phyloP scores from a whole-genome alignment of 2,888 invertebrate species.

The Abrostola triplasia region DNA sequence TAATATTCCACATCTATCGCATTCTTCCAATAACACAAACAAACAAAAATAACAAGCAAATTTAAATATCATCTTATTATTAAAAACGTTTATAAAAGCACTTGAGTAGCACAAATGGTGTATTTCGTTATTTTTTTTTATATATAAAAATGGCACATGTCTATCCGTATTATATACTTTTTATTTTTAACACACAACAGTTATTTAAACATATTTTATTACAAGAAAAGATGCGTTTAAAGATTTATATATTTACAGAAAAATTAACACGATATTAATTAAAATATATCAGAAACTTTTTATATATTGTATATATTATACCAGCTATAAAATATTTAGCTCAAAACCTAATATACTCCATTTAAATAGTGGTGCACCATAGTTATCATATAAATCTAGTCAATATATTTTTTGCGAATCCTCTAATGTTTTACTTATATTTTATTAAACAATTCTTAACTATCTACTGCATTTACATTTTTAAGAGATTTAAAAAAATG shows the following conservation, averaged over 20 bases:
- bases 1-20: constrained; percentile 69
- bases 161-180: constrained; percentile 71
- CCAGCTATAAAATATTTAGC: constrained; percentile 59
- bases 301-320: constrained; percentile 49
- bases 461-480: constrained; percentile 76
- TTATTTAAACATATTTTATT: constrained; percentile 69
- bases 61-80: constrained; percentile 83
- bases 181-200: constrained; percentile 76
- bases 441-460: constrained; percentile 72
- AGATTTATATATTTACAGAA: constrained; percentile 83
- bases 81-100: constrained; percentile 84
- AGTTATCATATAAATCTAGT: constrained; percentile 73
- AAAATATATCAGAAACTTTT: constrained; percentile 71
- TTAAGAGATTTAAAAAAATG: constrained; percentile 53
- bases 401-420: constrained; percentile 73
- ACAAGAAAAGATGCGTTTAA: constrained; percentile 70
- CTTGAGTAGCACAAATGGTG: constrained; percentile 84
- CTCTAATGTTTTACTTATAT: constrained; percentile 65
- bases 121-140: constrained; percentile 62
- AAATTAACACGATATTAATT: constrained; percentile 68
- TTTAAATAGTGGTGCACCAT: constrained; percentile 85
- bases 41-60: constrained; percentile 83
- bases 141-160: constrained; percentile 83
- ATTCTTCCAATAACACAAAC: constrained; percentile 69
- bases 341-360: constrained; percentile 72